These are phyloP conservation scores for Onychomys arenicola DNA, from an alignment of 2,797 vertebrate species.

Conservation along the genomic window DNA sequence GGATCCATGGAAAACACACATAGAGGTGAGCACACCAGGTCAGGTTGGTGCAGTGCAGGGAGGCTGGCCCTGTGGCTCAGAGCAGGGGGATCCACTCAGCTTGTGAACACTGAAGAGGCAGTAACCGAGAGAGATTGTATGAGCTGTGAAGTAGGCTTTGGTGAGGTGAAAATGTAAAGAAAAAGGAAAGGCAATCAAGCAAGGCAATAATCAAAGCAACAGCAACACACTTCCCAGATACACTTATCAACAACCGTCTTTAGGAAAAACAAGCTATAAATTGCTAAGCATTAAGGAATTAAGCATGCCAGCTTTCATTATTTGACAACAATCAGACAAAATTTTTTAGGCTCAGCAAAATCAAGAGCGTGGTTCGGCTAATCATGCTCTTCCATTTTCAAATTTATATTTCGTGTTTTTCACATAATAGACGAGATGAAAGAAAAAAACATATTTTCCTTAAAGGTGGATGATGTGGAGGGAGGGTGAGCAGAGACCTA, in stretches of 20 bases:
- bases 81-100: neutral
- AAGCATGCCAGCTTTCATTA: neutral
- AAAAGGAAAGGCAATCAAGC: neutral
- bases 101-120: neutral
- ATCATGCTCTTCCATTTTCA: neutral
- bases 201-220: neutral
- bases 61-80: neutral
- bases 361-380: neutral
- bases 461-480: neutral
- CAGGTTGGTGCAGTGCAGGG: neutral
- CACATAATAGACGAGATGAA: neutral
- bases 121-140: neutral
- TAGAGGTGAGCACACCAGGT: neutral
- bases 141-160: neutral
- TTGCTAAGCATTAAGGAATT: neutral
- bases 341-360: neutral
- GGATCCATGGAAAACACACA: neutral
- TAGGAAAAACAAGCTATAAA: neutral
- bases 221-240: neutral
- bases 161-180: neutral
- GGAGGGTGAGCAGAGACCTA: neutral
- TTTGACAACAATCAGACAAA: constrained; percentile 26
- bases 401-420: neutral
- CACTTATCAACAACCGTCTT: neutral
- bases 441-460: neutral